Percentiles rank a stretch among this genome's conserved stretches.
Conservation (phyloP, 2,797 vertebrate genomes). For the Euphonia xanthogaster region DNA sequence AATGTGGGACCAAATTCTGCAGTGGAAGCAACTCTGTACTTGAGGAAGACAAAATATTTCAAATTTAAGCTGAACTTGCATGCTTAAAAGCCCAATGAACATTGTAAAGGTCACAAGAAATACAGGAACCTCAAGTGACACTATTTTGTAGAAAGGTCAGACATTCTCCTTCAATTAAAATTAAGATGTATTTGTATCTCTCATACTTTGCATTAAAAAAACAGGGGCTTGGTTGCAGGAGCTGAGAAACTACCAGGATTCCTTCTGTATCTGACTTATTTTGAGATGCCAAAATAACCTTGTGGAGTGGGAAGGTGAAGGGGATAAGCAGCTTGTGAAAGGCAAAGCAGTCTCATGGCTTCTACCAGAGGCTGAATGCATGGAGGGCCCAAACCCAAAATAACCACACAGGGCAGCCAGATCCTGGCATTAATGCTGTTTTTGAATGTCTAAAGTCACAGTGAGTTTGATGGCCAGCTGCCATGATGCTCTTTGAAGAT, state of each 20-base stretch:
- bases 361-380: not conserved
- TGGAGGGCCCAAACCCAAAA: not conserved
- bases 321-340: not conserved
- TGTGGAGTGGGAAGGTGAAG: not conserved
- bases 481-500: constrained; percentile 14
- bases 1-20: not conserved
- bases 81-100: not conserved
- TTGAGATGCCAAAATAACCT: not conserved
- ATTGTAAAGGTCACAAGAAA: constrained; percentile 6
- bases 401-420: not conserved
- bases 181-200: not conserved
- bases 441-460: constrained; percentile 16
- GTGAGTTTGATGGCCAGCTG: constrained; percentile 4
- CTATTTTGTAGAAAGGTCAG: not conserved
- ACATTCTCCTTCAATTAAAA: constrained; percentile 7
- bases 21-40: not conserved
- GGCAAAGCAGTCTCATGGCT: not conserved
- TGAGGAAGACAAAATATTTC: not conserved
- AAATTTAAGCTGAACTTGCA: not conserved
- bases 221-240: not conserved
- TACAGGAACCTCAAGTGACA: not conserved
- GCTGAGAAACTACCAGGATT: not conserved
- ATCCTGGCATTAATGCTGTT: not conserved
- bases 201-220: not conserved
- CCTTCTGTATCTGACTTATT: not conserved